Evolutionary conservation across 2,888 invertebrate genomes (phyloP), one percentile per base, ranked within the genome.

Genomic region (Ctena decussata): DNA sequence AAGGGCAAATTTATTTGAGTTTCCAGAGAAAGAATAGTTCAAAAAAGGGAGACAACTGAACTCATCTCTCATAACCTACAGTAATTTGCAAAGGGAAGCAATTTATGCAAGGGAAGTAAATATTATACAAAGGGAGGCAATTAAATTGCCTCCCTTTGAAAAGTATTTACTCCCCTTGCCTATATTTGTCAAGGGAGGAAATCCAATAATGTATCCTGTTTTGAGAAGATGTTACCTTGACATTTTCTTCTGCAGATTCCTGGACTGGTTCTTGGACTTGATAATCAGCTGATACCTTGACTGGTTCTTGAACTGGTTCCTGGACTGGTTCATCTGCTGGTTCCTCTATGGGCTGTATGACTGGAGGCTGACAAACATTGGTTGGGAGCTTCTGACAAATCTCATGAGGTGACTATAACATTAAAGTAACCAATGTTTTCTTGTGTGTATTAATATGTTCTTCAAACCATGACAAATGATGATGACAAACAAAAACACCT

Each of bases 321-420:
- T 15, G 21, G 0, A 27, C 65, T 11, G 73, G 37, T 65, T 39
- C 53, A 24, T 37, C 24, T 12, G 15, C 24, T 27, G 76, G 41
- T 35, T 65, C 53, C 27, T 24, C 53, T 76, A 46, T 53, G 21
- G 35, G 49, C 41, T 49, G 30, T 74, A 18, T 73, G 12, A 49
- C 35, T 0, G 70, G 24, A 24, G 41, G 37, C 1, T 82, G 84
- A 60, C 87, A 87, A 0, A 85, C 75, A n/a, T 72, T 80, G 1
- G 65, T 18, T 53, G 82, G 76, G 27, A 85, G 53, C n/a, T 73
- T 69, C 39, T 71, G 24, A 49, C 87, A 87, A 30, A 85, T 49
- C 49, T 82, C 57, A n/a, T 73, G 32, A 30, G 87, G 87, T 30
- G 82, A 74, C 87, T 87, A 32, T n/a, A n/a, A n/a, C n/a, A n/a